A percentile compares a stretch with the other conserved stretches of the same genome.
These are phyloP conservation scores for Thera britannica DNA, from an alignment of 2,888 invertebrate species.

Conservation along the genomic window DNA sequence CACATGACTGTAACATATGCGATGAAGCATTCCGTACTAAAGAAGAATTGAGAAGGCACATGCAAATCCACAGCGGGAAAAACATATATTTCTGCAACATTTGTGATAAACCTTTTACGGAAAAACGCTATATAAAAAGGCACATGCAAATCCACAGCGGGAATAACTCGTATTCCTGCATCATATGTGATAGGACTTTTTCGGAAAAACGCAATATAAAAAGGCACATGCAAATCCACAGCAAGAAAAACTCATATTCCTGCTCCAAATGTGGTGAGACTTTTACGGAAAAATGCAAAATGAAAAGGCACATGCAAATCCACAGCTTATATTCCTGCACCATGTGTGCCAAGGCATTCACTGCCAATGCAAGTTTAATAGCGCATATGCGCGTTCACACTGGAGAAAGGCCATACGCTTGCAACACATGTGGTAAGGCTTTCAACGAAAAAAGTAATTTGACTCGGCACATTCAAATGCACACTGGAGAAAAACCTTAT, in stretches of 20 bases:
- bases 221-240: not conserved
- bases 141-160: slow-evolving; percentile 3
- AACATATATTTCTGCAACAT: not conserved
- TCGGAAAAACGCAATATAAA: not conserved
- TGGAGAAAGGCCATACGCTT: not conserved
- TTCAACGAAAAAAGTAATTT: not conserved
- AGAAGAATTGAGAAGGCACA: not conserved
- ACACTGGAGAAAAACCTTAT: not conserved
- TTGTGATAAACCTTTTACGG: not conserved
- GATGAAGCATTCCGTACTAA: not conserved
- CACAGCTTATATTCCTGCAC: not conserved
- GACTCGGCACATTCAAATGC: not conserved
- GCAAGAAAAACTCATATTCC: not conserved
- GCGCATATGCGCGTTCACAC: not conserved
- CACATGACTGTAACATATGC: not conserved
- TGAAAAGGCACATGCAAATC: not conserved
- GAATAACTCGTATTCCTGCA: not conserved
- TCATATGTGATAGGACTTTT: not conserved
- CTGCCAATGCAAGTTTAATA: not conserved
- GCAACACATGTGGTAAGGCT: not conserved
- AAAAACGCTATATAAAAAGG: not conserved
- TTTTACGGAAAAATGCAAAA: not conserved
- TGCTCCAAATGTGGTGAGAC: not conserved
- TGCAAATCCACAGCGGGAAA: not conserved
- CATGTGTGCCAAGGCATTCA: not conserved